Evolutionary conservation across 1,140 invertebrate species (phyloP), one percentile per base, ranked within the genome.

Genomic region (Thaumatotibia leucotreta): DNA sequence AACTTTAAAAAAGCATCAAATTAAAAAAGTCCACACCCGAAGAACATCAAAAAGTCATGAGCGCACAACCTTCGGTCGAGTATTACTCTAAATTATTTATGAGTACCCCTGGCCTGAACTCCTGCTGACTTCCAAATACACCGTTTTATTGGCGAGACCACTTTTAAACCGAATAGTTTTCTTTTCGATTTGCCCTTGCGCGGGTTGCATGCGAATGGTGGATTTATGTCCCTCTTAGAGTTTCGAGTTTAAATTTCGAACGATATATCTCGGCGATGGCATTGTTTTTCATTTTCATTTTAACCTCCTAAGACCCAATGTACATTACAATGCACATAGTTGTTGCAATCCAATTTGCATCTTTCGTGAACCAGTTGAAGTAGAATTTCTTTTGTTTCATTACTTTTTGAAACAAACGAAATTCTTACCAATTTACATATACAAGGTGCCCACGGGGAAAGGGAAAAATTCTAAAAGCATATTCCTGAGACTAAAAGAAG

Each of bases 41-140:
- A 61, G 29, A 71, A 70, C 83, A 84, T 86, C 71, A 86, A 88
- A 84, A 85, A 86, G 81, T 85, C 78, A 88, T 86, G 79, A 70
- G 68, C 74, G 67, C 72, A 73, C 74, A 79, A 80, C 79, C 80
- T 68, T 64, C 74, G 79, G 80, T 86, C 76, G 72, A 73, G 82
- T 79, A 87, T 89, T 83, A 87, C 76, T 84, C 82, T 89, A 88
- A 86, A 89, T 89, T 87, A 89, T 89, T 89, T 89, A 89, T 89
- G 87, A 89, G 85, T 78, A 79, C 75, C 74, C 84, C 78, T 83
- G 80, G 80, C 85, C 83, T 81, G 65, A 52, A 64, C 83, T 82
- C 80, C 74, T 31, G n/a, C 76, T 75, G 84, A 86, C 82, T 88
- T 64, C 71, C 75, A 87, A 88, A 77, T 73, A 87, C 79, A 74